Evolutionary conservation across 2,888 invertebrate genomes (phyloP).

Genomic region (Morinoia aosen): DNA sequence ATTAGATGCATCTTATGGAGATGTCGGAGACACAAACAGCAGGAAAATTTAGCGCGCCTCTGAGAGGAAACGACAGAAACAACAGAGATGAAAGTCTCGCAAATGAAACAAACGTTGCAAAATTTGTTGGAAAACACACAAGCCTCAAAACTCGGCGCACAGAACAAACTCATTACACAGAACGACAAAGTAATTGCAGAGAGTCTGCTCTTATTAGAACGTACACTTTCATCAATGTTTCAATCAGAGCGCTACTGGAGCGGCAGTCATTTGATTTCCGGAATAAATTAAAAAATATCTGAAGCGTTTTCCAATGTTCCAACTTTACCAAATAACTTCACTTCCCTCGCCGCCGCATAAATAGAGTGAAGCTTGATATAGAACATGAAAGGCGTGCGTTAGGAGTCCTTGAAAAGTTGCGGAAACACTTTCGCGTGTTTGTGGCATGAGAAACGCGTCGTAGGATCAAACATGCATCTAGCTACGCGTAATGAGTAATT

Average conservation of each 20-base stretch:
- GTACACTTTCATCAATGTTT: background rate
- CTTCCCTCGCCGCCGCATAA: background rate
- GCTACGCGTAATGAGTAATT: no score
- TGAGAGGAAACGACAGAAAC: background rate
- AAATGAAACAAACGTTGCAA: background rate
- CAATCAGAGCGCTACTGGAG: background rate
- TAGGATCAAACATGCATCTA: no score
- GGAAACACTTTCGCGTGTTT: background rate
- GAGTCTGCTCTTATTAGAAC: background rate
- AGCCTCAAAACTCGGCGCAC: background rate
- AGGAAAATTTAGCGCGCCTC: background rate
- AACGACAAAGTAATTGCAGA: background rate
- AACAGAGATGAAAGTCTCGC: background rate
- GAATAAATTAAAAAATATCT: background rate
- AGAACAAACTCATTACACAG: background rate
- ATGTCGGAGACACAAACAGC: background rate
- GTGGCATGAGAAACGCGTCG: background rate
- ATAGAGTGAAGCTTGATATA: background rate
- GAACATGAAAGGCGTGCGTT: background rate
- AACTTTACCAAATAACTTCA: background rate
- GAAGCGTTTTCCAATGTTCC: background rate
- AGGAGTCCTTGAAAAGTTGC: background rate
- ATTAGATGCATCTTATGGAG: background rate
- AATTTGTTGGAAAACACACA: background rate
- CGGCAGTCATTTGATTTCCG: background rate